Percentiles rank a stretch among this genome's conserved stretches.
Conservation (phyloP, 2,797 vertebrate species). For the Cetoscarus ocellatus region DNA sequence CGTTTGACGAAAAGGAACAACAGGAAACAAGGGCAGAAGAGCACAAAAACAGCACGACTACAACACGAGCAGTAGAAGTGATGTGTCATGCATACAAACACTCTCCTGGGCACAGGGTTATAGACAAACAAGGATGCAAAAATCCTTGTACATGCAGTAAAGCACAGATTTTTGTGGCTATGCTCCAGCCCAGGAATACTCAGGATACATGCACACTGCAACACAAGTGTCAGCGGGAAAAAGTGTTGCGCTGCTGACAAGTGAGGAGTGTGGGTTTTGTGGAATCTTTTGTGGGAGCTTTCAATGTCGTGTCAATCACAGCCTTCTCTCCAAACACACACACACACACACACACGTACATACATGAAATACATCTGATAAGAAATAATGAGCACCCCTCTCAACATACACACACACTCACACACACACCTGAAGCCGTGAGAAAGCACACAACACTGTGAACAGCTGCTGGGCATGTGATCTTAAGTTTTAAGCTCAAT, state of each 20-base stretch:
- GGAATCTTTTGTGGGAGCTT: constrained; percentile 25
- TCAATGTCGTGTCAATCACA: constrained; percentile 49
- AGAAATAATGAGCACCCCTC: constrained; percentile 53
- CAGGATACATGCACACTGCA: constrained; percentile 24
- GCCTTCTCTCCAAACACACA: constrained; percentile 17
- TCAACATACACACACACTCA: constrained; percentile 14
- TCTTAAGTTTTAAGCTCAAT: constrained; percentile 42
- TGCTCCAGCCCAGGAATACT: constrained; percentile 39
- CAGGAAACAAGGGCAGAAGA: constrained; percentile 38
- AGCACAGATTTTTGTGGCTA: constrained; percentile 27
- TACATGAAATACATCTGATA: constrained; percentile 29
- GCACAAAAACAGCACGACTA: constrained; percentile 25
- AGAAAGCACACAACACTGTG: constrained; percentile 18
- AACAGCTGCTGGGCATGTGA: constrained; percentile 30
- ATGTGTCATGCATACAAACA: constrained; percentile 47
- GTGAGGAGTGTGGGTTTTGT: constrained; percentile 11
- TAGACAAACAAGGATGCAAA: constrained; percentile 20
- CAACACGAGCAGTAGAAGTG: constrained; percentile 13
- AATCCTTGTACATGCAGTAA: constrained; percentile 9
- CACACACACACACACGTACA: constrained; percentile 16
- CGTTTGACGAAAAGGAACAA: constrained; percentile 40
- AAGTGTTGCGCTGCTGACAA: constrained; percentile 21
- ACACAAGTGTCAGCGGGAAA: constrained; percentile 38
- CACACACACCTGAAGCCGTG: constrained; percentile 19
- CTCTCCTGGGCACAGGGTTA: constrained; percentile 7